Percentiles rank a stretch among this genome's conserved stretches.
phyloP scores from a whole-genome alignment of 2,888 invertebrate species.

The Trypoxylon attenuatum region DNA sequence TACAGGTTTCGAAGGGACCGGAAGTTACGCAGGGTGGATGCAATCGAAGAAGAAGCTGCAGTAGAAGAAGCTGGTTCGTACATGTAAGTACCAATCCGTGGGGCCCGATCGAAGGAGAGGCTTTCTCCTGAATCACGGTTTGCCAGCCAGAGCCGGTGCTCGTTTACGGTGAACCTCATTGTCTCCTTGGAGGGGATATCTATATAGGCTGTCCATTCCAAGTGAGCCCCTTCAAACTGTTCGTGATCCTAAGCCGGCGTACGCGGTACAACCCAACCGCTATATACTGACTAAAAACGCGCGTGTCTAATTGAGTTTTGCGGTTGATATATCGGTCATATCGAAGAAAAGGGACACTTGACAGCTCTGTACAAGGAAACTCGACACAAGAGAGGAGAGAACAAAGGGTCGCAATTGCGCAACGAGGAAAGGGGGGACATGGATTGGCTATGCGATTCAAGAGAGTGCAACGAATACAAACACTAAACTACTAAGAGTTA shows the following conservation, averaged over 20 bases:
- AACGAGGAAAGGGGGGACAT: conserved; percentile 19
- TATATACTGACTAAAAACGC: not conserved
- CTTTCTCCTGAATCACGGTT: conserved; percentile 64
- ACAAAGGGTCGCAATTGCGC: not conserved
- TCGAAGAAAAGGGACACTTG: too few relatives aligned
- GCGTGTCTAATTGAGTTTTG: not conserved
- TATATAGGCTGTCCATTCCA: conserved; percentile 66
- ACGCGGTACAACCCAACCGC: conserved; percentile 22
- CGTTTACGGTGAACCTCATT: conserved; percentile 30
- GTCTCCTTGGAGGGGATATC: conserved; percentile 61
- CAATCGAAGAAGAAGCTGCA: too few relatives aligned
- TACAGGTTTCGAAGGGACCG: too few relatives aligned
- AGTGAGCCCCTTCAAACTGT: conserved; percentile 66
- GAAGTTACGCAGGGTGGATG: too few relatives aligned
- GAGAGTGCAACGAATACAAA: conserved; percentile 42
- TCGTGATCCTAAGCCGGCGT: conserved; percentile 56
- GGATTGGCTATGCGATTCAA: conserved; percentile 51
- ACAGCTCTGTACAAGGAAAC: not conserved
- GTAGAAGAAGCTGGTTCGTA: conserved; percentile 19
- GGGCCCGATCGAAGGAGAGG: conserved; percentile 55
- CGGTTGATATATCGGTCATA: too few relatives aligned
- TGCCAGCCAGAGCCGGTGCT: conserved; percentile 23
- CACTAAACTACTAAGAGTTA: conserved; percentile 33
- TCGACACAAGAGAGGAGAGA: not conserved
- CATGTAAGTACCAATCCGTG: conserved; percentile 14